These are phyloP conservation scores for Lasioglossum baleicum DNA, from an alignment of 1,140 invertebrate genomes.

Conservation along the genomic window DNA sequence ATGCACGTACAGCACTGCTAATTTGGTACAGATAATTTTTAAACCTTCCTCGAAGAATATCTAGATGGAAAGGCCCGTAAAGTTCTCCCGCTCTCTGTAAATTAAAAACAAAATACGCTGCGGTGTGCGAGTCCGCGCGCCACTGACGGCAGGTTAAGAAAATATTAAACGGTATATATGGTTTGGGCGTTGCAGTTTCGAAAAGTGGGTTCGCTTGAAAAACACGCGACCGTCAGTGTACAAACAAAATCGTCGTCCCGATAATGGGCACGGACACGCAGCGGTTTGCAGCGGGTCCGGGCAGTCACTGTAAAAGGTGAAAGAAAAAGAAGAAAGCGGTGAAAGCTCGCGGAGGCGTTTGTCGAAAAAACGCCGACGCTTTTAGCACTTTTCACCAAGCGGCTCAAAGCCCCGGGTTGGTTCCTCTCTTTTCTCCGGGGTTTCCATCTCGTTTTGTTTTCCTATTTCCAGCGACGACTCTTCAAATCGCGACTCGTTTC, in stretches of 20 bases:
- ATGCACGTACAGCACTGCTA: too few relatives aligned
- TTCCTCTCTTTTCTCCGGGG: neutral
- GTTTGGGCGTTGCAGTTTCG: too few relatives aligned
- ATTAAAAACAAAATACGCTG: too few relatives aligned
- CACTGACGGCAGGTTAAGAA: too few relatives aligned
- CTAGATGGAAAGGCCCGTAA: too few relatives aligned
- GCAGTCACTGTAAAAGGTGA: slow-evolving; percentile 30
- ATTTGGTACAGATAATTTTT: too few relatives aligned
- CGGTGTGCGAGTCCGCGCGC: too few relatives aligned
- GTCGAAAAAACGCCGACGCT: slow-evolving; percentile 62
- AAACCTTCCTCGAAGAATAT: too few relatives aligned
- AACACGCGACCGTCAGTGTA: too few relatives aligned
- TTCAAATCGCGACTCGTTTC: slow-evolving; percentile 37
- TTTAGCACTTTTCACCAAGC: slow-evolving; percentile 55
- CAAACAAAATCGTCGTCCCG: slow-evolving; percentile 40
- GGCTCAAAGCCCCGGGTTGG: slow-evolving; percentile 51
- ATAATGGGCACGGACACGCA: slow-evolving; percentile 24
- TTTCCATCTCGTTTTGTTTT: neutral
- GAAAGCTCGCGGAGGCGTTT: slow-evolving; percentile 52
- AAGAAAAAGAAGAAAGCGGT: slow-evolving; percentile 38
- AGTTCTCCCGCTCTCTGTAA: too few relatives aligned
- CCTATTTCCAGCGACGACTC: slow-evolving; percentile 29
- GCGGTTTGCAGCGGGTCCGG: neutral
- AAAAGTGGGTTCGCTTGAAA: too few relatives aligned
- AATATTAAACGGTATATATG: too few relatives aligned